phyloP scores from a whole-genome alignment of 2,113 vertebrate species.

The Hemiprocne comata region DNA sequence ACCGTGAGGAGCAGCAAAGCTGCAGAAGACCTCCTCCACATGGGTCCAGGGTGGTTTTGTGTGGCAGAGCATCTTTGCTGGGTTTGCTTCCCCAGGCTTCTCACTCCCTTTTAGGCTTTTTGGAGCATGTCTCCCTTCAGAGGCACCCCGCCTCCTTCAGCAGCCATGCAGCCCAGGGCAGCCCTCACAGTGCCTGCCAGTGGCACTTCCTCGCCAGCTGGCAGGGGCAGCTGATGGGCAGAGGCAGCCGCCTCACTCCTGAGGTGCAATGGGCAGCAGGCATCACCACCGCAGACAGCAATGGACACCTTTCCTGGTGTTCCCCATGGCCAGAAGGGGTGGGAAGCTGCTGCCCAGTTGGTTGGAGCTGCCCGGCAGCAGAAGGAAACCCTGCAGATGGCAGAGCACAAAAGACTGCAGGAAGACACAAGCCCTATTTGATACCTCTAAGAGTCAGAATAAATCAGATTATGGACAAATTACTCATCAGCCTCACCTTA shows the following conservation, averaged over 20 bases:
- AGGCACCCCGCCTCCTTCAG: too few relatives aligned
- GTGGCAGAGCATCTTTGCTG: not conserved
- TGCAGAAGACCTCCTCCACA: not conserved
- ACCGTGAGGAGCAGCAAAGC: not conserved
- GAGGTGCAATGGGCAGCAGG: too few relatives aligned
- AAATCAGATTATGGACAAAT: not conserved
- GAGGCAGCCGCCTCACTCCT: too few relatives aligned
- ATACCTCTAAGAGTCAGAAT: not conserved
- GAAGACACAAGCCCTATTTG: not conserved
- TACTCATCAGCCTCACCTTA: not conserved
- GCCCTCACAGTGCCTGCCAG: too few relatives aligned
- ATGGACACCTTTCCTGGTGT: too few relatives aligned
- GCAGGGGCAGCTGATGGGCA: too few relatives aligned
- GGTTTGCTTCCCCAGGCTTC: too few relatives aligned
- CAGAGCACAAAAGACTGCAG: not conserved
- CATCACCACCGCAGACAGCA: too few relatives aligned
- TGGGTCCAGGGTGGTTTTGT: not conserved
- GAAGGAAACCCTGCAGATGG: not conserved
- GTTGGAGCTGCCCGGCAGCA: not conserved
- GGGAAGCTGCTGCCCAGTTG: not conserved
- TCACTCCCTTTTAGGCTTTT: too few relatives aligned
- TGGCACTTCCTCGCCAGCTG: too few relatives aligned
- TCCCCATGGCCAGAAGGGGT: too few relatives aligned
- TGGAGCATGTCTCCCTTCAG: too few relatives aligned
- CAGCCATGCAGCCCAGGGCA: rapidly evolving